Base-by-base conservation (phyloP, 2,888 invertebrate species). In the Thymelicus acteon region DNA sequence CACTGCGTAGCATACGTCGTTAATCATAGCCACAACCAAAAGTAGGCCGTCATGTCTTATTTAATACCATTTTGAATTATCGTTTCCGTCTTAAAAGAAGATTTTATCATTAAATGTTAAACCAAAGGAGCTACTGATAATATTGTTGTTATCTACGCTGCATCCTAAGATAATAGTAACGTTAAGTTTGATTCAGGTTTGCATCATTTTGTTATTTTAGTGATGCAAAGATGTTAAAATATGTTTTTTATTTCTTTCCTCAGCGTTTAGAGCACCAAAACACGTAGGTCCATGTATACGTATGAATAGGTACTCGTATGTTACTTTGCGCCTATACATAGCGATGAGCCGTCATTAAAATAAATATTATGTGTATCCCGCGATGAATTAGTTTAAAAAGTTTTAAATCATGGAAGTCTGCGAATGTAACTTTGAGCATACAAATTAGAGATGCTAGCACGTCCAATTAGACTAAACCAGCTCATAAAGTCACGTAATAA, bases 41-140 rank as follows among this genome's bases (percentile, higher is more conserved):
- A 48, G 31, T 39, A 15, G 7, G 40, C 47, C 24, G 10, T n/a
- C 13, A 13, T 48, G 19, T 52, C 48, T 37, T 48, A 37, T 67
- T 67, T 15, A 67, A 67, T 67, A 58, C 37, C 58, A 8, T 39
- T 58, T 47, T 66, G 19, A 40, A 54, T 40, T 13, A 19, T 19
- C 40, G 24, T 65, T 65, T 49, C 31, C 57, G 40, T 79, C 80
- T 82, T 84, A 39, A 31, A 40, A 67, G 60, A 60, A 40, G 52
- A 49, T 49, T 49, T 49, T 7, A 15, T 15, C 15, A 15, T 67
- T 67, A 19, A 19, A 49, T 60, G 39, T 19, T 52, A 60, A 60
- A 13, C 31, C 31, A 19, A 49, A 62, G 5, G 13, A 19, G 39
- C 40, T 39, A 37, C 39, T 19, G 24, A 49, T 52, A 60, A 67